Evolutionary conservation across 2,113 vertebrate genomes (phyloP).

Genomic region (Apaloderma vittatum): DNA sequence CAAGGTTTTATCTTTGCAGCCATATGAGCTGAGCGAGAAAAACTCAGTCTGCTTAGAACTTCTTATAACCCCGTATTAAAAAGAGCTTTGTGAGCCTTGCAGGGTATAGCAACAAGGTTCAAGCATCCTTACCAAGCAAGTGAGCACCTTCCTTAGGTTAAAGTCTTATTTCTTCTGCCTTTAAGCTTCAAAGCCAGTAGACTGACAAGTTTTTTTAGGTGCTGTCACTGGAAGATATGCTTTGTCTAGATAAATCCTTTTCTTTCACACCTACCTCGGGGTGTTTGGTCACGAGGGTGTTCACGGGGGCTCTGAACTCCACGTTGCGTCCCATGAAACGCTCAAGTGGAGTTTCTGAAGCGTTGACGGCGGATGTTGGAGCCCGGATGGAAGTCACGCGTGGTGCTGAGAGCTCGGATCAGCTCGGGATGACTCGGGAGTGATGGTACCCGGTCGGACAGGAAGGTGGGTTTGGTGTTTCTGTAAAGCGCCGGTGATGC

Average conservation of each 20-base stretch:
- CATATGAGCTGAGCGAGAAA: background rate
- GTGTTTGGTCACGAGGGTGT: background rate
- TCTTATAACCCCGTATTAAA: background rate
- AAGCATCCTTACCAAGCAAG: background rate
- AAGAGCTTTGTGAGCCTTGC: background rate
- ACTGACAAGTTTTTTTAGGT: background rate
- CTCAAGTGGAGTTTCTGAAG: background rate
- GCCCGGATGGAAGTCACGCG: background rate
- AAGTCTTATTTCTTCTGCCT: background rate
- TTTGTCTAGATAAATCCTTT: background rate
- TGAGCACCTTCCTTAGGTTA: background rate
- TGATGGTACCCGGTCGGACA: rapidly evolving
- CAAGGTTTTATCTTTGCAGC: background rate
- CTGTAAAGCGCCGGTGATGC: background rate
- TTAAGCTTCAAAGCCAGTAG: background rate
- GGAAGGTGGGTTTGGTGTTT: background rate
- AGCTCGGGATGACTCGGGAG: background rate
- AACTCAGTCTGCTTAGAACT: background rate
- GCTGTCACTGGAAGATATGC: rapidly evolving
- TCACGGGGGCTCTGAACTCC: background rate
- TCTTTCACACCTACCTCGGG: background rate
- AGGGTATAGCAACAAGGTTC: background rate
- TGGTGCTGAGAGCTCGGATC: background rate
- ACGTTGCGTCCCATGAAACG: rapidly evolving
- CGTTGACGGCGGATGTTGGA: background rate